Conservation (phyloP, 2,113 vertebrate species). For the Dromiciops gliroides region DNA sequence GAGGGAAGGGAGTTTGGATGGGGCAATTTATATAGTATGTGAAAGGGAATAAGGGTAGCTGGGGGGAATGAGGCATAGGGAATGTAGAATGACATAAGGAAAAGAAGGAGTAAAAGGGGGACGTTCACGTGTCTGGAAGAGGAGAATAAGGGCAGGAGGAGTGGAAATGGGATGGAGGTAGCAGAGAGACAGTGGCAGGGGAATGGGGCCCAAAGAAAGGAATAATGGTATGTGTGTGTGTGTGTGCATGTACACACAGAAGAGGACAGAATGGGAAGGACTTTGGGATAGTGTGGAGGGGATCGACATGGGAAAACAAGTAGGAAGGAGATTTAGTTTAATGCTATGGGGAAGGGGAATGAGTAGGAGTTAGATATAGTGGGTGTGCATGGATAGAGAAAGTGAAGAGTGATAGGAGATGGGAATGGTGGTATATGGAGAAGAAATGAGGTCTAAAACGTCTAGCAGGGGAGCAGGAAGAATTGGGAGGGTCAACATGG, state of each 20-base stretch:
- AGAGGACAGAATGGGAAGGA: too few species aligned
- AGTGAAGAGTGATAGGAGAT: neutral
- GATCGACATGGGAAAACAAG: neutral
- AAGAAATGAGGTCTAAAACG: neutral
- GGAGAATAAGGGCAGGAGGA: neutral
- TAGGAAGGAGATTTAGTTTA: neutral
- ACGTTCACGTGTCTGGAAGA: neutral
- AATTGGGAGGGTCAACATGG: neutral
- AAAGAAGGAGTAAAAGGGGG: neutral
- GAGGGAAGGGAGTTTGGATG: neutral
- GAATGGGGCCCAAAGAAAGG: neutral
- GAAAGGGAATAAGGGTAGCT: neutral
- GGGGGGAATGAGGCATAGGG: neutral
- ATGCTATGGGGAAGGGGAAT: neutral
- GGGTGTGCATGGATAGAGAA: neutral
- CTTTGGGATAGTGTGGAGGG: neutral
- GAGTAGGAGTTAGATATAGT: neutral
- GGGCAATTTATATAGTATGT: neutral
- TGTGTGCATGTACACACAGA: too few species aligned
- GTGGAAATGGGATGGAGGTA: neutral
- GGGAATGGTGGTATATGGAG: neutral
- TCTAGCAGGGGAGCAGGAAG: neutral
- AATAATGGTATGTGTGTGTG: neutral
- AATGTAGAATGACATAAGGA: too few species aligned
- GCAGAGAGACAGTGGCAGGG: neutral